These are phyloP conservation scores for Archivesica marissinica DNA, from an alignment of 1,140 invertebrate genomes.

Conservation along the genomic window DNA sequence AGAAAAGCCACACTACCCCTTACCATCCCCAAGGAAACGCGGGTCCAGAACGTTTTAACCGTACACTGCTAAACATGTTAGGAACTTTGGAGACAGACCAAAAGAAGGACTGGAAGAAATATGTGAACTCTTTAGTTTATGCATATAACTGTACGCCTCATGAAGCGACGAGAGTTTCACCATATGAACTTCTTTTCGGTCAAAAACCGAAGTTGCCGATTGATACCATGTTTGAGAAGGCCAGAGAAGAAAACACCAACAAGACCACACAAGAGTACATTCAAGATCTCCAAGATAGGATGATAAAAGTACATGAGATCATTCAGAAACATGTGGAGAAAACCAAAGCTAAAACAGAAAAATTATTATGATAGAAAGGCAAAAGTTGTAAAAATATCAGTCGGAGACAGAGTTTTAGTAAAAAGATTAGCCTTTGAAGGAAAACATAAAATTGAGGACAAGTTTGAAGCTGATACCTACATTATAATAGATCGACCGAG, in stretches of 20 bases:
- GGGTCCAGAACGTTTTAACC: neutral
- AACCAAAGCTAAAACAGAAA: conserved; percentile 22
- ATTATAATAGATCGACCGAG: conserved; percentile 14
- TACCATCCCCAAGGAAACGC: neutral
- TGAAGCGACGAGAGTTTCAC: too few species aligned
- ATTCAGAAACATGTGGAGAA: neutral
- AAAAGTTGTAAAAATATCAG: neutral
- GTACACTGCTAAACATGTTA: neutral
- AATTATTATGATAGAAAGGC: conserved; percentile 15
- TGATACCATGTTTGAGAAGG: neutral
- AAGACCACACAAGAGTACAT: neutral
- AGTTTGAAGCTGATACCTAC: conserved; percentile 19
- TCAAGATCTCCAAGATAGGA: neutral
- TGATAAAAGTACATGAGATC: neutral
- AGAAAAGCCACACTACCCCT: neutral
- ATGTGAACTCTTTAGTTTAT: neutral
- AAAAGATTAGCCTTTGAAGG: conserved; percentile 4
- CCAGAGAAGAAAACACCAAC: neutral
- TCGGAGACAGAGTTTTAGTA: conserved; percentile 35
- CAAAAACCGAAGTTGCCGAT: neutral
- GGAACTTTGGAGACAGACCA: neutral
- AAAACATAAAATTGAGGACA: conserved; percentile 40
- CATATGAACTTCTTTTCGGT: neutral
- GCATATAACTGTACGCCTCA: neutral
- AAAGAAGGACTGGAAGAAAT: neutral